A percentile compares a stretch with the other conserved stretches of the same genome.
These are phyloP conservation scores for Halichoeres trimaculatus DNA, from an alignment of 2,113 vertebrate genomes.

Conservation along the genomic window DNA sequence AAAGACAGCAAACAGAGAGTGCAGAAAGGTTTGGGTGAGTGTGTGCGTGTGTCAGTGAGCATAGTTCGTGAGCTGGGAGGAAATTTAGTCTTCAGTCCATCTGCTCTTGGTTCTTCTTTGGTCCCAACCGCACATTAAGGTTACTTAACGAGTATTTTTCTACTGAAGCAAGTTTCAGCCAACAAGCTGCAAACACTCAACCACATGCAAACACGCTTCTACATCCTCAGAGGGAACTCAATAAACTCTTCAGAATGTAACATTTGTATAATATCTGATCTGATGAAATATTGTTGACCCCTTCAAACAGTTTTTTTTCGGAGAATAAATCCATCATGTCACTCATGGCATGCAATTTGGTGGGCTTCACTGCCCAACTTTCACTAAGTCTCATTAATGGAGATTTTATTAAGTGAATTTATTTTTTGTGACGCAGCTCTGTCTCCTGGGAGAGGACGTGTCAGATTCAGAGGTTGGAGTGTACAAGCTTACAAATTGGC, in stretches of 20 bases:
- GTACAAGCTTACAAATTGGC: too few relatives aligned
- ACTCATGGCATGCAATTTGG: too few relatives aligned
- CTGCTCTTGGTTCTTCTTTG: conserved; percentile 49
- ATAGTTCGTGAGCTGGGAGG: conserved; percentile 28
- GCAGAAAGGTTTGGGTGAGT: neutral
- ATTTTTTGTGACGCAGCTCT: neutral
- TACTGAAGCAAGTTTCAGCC: conserved; percentile 18
- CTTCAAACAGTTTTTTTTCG: too few relatives aligned
- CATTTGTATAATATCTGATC: too few relatives aligned
- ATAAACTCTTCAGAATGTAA: too few relatives aligned
- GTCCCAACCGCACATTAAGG: conserved; percentile 47
- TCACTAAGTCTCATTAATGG: too few relatives aligned
- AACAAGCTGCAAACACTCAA: conserved; percentile 7
- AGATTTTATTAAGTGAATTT: too few relatives aligned
- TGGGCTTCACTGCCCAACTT: too few relatives aligned
- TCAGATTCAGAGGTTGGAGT: neutral
- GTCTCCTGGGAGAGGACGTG: neutral
- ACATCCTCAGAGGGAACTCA: too few relatives aligned
- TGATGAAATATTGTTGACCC: too few relatives aligned
- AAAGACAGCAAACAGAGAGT: conserved; percentile 30
- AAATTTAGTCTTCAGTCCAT: conserved; percentile 58
- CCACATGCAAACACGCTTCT: neutral
- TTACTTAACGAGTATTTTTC: conserved; percentile 36
- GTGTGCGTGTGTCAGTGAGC: conserved; percentile 25
- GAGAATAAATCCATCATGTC: too few relatives aligned